Evolutionary conservation across 2,888 invertebrate species (phyloP), one percentile per base, ranked within the genome.

Genomic region (Nomada fucata): DNA sequence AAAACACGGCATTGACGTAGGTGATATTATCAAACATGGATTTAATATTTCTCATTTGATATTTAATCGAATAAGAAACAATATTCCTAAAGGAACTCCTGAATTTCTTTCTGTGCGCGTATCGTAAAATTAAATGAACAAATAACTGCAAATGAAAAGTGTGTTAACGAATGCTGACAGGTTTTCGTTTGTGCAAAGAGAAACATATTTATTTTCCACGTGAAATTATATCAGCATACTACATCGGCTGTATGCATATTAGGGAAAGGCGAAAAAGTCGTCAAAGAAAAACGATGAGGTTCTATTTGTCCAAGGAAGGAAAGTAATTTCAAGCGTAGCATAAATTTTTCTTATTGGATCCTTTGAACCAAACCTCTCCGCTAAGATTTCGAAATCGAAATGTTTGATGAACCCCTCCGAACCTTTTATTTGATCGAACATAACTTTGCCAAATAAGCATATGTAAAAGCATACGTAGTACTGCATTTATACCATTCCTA

Each of bases 321-420:
- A 57, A 52, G 47, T 52, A 44, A 63, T 72, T 57, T 47, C 67
- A 26, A 23, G n/a, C 11, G n/a, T 57, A 74, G 29, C 29, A 47
- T 23, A 64, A 65, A 36, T 44, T 47, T 53, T 67, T 61, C 11
- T 20, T 60, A 67, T 68, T 53, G 68, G 18, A 57, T 47, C 64
- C 69, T 76, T 81, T 75, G 71, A 82, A 47, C 23, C 13, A n/a
- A 52, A 23, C 2, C 44, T 29, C n/a, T 29, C 18, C n/a, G 36
- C 42, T 68, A 29, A 23, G 42, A 76, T 73, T 64, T 61, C n/a
- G 52, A 70, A 76, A 74, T 57, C 23, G 29, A 65, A 67, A 47
- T 13, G 44, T 23, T 71, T 55, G 60, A 74, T 82, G n/a, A 47
- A 59, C 44, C 23, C 11, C 36, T 23, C 5, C 7, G 47, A 36